Evolutionary conservation across 2,113 vertebrate genomes (phyloP).

Genomic region (Delphinapterus leucas): DNA sequence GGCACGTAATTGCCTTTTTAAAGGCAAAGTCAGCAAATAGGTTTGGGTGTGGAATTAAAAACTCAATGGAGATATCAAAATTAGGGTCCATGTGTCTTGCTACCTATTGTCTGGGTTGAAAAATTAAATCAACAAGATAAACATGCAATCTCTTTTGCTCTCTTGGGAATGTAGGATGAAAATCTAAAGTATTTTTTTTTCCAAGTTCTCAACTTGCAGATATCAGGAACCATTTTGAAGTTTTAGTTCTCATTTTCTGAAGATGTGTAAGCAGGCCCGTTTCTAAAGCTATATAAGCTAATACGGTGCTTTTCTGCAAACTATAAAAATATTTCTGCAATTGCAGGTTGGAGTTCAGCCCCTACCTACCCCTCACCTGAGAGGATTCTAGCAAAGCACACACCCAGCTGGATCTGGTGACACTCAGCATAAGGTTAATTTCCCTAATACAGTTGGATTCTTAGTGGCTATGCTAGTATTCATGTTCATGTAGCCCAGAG

Average conservation of each 20-base stretch:
- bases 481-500: neutral
- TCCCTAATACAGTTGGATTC: neutral
- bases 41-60: neutral
- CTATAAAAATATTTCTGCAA: neutral
- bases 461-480: neutral
- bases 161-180: slow-evolving; percentile 22
- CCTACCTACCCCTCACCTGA: neutral
- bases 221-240: neutral
- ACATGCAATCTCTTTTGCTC: neutral
- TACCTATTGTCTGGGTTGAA: neutral
- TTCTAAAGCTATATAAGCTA: neutral
- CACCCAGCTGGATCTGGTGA: neutral
- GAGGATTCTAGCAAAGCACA: neutral
- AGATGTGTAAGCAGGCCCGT: neutral
- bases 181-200: neutral
- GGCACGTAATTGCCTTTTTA: neutral
- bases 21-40: neutral
- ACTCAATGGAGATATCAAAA: neutral
- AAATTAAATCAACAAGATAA: neutral
- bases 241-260: neutral
- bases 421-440: neutral
- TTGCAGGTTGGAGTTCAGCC: neutral
- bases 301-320: neutral
- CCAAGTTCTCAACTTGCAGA: slow-evolving; percentile 1
- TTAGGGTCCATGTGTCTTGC: neutral